Evolutionary conservation across 2,113 vertebrate species (phyloP).

Genomic region (Rattus norvegicus): DNA sequence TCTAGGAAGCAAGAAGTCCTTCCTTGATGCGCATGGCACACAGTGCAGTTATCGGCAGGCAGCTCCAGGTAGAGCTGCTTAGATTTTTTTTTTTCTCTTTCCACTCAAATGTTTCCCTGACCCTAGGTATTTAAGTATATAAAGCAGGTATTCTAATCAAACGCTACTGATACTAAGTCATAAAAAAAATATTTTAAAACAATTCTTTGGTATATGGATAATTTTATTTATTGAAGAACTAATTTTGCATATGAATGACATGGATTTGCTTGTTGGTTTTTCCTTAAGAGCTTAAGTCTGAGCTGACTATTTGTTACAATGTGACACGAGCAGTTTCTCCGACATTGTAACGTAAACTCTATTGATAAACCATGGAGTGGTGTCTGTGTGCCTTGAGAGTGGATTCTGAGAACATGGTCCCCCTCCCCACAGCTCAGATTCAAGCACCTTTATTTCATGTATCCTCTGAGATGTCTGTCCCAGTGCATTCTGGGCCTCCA

Average conservation of each 20-base stretch:
- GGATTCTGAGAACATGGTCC: neutral
- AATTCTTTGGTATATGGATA: neutral
- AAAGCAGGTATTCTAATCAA: neutral
- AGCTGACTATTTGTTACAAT: neutral
- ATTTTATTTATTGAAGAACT: neutral
- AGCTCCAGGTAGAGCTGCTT: no score
- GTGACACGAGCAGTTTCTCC: neutral
- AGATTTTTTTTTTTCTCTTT: neutral
- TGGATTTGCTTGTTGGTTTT: neutral
- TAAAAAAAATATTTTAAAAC: neutral
- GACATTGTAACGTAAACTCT: neutral
- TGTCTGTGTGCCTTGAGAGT: neutral
- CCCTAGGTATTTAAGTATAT: neutral
- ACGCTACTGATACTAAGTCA: neutral
- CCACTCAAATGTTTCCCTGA: neutral
- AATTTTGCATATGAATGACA: neutral
- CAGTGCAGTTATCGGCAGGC: neutral
- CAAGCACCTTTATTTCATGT: neutral
- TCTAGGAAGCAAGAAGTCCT: neutral
- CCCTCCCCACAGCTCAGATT: neutral
- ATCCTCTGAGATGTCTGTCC: neutral
- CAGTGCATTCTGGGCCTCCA: neutral
- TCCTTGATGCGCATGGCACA: neutral
- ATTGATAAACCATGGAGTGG: neutral
- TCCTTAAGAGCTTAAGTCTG: neutral